Percentiles rank a stretch among this genome's conserved stretches.
These are phyloP conservation scores for Actinostola sp. DNA, from an alignment of 92 coral and sea anemone species.

Conservation along the genomic window DNA sequence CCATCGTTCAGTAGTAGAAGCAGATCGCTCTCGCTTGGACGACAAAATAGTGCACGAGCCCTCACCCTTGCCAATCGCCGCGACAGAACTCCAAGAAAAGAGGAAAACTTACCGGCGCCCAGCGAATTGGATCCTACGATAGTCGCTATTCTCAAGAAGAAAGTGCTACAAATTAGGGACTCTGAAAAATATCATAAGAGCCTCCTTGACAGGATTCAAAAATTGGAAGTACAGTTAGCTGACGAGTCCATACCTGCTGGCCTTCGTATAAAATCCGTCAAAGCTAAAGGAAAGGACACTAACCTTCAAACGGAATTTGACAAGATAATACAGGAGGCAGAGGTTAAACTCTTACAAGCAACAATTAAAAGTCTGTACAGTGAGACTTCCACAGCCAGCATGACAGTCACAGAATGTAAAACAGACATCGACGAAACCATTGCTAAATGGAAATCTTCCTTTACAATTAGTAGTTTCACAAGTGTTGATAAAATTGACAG, in stretches of 20 bases:
- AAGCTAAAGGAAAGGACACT: slow-evolving; percentile 37
- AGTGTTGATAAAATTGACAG: neutral
- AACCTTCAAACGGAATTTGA: slow-evolving; percentile 49
- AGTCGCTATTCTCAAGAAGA: slow-evolving; percentile 34
- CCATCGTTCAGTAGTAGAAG: neutral
- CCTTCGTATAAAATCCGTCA: slow-evolving; percentile 25
- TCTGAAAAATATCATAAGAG: slow-evolving; percentile 38
- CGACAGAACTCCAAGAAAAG: slow-evolving; percentile 15
- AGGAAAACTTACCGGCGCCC: slow-evolving; percentile 17
- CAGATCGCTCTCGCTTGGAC: slow-evolving; percentile 11
- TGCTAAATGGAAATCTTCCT: slow-evolving; percentile 31
- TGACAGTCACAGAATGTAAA: slow-evolving; percentile 5
- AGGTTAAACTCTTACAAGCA: slow-evolving; percentile 36
- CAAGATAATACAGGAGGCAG: slow-evolving; percentile 33
- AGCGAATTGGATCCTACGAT: slow-evolving; percentile 37
- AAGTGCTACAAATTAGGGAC: slow-evolving; percentile 29
- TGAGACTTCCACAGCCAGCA: slow-evolving; percentile 9
- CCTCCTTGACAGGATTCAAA: slow-evolving; percentile 28
- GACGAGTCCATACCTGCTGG: slow-evolving; percentile 27
- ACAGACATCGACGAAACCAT: slow-evolving; percentile 41
- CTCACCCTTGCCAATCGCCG: neutral
- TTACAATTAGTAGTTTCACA: slow-evolving; percentile 6
- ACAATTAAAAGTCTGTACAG: slow-evolving; percentile 35
- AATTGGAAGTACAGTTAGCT: slow-evolving; percentile 15
- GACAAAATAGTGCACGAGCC: slow-evolving; percentile 3